Evolutionary conservation across 2,113 vertebrate genomes (phyloP).

Genomic region (Dasyprocta punctata): DNA sequence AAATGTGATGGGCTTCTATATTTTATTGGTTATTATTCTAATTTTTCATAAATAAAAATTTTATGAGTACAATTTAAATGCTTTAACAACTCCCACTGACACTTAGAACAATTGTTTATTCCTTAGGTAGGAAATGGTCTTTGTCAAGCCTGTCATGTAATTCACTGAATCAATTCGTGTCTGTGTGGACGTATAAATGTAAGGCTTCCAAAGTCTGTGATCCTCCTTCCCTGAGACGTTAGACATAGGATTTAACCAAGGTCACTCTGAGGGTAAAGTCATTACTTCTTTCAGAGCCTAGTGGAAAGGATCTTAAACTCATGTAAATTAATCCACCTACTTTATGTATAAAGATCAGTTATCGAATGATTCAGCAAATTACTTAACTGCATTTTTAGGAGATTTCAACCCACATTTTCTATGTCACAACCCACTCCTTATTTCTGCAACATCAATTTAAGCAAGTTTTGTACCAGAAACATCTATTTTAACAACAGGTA

Average conservation of each 20-base stretch:
- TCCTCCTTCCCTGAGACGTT: background rate
- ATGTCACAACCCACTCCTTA: background rate
- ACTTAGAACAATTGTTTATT: background rate
- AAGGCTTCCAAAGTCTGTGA: background rate
- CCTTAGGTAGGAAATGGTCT: background rate
- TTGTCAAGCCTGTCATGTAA: background rate
- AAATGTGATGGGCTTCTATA: background rate
- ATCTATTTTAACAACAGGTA: conserved; percentile 29
- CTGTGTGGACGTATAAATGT: background rate
- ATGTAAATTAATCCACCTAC: background rate
- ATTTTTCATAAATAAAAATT: too few relatives aligned
- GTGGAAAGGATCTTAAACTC: background rate
- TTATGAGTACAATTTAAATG: background rate
- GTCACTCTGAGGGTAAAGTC: background rate
- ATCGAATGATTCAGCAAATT: background rate
- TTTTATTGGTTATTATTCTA: too few relatives aligned
- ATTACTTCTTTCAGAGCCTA: background rate
- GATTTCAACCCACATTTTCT: background rate
- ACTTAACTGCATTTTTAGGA: background rate
- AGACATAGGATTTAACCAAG: background rate
- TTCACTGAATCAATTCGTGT: background rate
- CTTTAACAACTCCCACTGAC: conserved; percentile 33
- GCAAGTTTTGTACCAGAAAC: background rate
- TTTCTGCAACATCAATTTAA: background rate
- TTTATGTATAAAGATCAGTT: background rate